Evolutionary conservation across 2,113 vertebrate genomes (phyloP).

Genomic region (Vulpes lagopus): DNA sequence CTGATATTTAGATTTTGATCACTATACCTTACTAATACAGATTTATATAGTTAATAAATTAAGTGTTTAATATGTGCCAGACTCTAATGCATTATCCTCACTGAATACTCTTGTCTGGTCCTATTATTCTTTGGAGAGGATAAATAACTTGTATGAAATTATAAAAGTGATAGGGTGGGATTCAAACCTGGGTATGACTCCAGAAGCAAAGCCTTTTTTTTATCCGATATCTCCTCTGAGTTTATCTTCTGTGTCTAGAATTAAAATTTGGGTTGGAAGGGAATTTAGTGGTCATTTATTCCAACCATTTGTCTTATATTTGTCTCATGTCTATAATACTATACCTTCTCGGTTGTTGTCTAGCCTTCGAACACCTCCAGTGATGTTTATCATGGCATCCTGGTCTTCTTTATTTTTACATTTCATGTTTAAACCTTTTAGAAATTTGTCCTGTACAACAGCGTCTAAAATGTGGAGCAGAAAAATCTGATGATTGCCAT

Average conservation of each 20-base stretch:
- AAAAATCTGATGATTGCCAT: constrained; percentile 51
- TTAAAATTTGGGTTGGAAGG: constrained; percentile 18
- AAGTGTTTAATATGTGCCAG: background rate
- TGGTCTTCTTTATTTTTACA: background rate
- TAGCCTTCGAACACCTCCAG: background rate
- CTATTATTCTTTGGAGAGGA: background rate
- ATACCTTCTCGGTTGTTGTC: background rate
- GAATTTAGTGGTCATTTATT: constrained; percentile 43
- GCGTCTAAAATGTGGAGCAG: constrained; percentile 24
- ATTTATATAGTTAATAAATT: constrained; percentile 6
- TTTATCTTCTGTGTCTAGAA: constrained; percentile 37
- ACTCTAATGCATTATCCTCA: constrained; percentile 19
- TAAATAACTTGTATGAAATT: background rate
- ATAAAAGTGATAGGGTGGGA: background rate
- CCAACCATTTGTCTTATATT: background rate
- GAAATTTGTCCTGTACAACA: background rate
- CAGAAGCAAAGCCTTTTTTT: background rate
- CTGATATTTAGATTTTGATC: constrained; percentile 9
- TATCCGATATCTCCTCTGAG: background rate
- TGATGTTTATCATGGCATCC: constrained; percentile 10
- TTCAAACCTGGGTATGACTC: constrained; percentile 12
- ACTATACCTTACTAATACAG: background rate
- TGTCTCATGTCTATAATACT: background rate
- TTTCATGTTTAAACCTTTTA: constrained; percentile 23
- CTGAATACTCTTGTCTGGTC: background rate